A percentile compares a stretch with the other conserved stretches of the same genome.
These are phyloP conservation scores for Himalopsyche tibetana DNA, from an alignment of 2,888 invertebrate genomes.

Conservation along the genomic window DNA sequence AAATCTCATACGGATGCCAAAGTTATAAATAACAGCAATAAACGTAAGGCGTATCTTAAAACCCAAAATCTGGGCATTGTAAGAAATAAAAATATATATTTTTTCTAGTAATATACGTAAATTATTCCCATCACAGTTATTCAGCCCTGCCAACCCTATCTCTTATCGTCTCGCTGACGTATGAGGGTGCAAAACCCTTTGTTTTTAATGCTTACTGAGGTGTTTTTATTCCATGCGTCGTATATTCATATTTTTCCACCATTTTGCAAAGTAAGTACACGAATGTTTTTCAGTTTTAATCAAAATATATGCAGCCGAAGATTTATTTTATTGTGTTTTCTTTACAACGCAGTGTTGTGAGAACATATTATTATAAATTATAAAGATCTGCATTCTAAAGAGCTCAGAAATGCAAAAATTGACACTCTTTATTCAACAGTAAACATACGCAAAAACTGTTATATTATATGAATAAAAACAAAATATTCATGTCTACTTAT, in stretches of 20 bases:
- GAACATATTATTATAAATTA: too few species aligned
- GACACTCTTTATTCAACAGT: too few species aligned
- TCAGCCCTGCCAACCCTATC: constrained; percentile 1
- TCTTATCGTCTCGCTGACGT: constrained; percentile 23
- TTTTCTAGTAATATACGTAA: constrained; percentile 26
- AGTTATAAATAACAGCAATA: constrained; percentile 40
- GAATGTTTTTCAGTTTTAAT: constrained; percentile 10
- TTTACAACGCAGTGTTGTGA: neutral
- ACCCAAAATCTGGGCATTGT: constrained; percentile 10
- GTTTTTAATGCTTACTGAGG: constrained; percentile 40
- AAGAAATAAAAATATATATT: constrained; percentile 31
- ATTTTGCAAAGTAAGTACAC: constrained; percentile 14
- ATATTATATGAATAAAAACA: too few species aligned
- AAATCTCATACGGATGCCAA: constrained; percentile 35
- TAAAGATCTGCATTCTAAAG: too few species aligned
- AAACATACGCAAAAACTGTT: too few species aligned
- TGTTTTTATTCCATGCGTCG: constrained; percentile 40
- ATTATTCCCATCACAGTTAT: constrained; percentile 42
- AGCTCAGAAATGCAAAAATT: too few species aligned
- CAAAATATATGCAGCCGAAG: neutral
- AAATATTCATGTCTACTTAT: too few species aligned
- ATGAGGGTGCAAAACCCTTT: constrained; percentile 41
- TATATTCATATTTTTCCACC: constrained; percentile 40
- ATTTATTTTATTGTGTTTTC: constrained; percentile 27
- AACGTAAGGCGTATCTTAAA: constrained; percentile 22